Base-by-base conservation (phyloP, 2,888 invertebrate genomes). In the Mesoligia furuncula region DNA sequence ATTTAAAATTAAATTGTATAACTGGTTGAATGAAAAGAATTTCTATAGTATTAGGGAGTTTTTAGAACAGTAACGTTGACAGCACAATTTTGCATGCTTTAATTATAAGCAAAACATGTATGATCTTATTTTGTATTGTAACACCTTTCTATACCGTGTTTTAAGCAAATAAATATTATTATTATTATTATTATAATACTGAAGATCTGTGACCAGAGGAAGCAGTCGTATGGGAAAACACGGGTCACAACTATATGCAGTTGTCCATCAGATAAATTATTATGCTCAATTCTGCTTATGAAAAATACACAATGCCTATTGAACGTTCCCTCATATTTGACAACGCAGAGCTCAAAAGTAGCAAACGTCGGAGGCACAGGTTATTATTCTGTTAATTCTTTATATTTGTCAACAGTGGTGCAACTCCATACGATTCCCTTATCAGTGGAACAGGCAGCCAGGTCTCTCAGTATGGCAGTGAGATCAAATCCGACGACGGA, bases 401-500 rank as follows among this genome's bases (percentile, higher is more conserved):
- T 36, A 11, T 36, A 1, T 51, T 54, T 64, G 1, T 67, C 88
- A 90, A 31, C 92, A 97, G 97, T 0, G 97, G 96, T 0, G 91
- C 94, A 4, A 90, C 91, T 15, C 83, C 90, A 9, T 92, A 92
- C 39, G 90, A 93, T 39, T 89, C 93, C 0, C 80, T 97, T 11
- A 84, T 94, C n/a, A 86, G 84, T 13, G 90, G 91, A 1, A 90
- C 92, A 67, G 89, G 83, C 51, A 92, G 91, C 61, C 92, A 93
- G 17, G 91, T 94, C 31, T 92, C 94, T 0, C 90, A 88, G 70
- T 95, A 94, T 73, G 97, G 98, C 87, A 92, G 94, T 31, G 95
- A 96, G 45, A 95, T 98, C 8, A 97, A 97, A 71, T 97, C 98
- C 24, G 97, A 98, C 90, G 98, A 98, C 74, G 97, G 98, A 6